Conservation (phyloP, 2,888 invertebrate species). For the Cryptosula pallasiana region DNA sequence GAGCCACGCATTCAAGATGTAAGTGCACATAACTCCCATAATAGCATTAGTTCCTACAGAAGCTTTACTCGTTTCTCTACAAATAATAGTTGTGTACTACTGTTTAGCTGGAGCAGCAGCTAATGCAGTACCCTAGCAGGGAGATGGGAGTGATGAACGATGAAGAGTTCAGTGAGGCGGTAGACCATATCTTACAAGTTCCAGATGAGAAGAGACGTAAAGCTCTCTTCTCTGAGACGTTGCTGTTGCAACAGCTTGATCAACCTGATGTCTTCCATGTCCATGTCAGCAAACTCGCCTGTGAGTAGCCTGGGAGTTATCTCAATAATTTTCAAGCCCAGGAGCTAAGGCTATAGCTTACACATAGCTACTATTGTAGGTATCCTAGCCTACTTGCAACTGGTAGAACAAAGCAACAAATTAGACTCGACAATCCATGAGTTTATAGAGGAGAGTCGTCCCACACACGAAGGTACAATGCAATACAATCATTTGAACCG, state of each 20-base stretch:
- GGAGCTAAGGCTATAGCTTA: too few relatives aligned
- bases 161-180: slow-evolving; percentile 43
- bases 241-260: slow-evolving; percentile 28
- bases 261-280: slow-evolving; percentile 32
- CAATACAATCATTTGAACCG: background rate
- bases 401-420: slow-evolving; percentile 17
- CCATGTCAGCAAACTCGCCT: slow-evolving; percentile 27
- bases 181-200: slow-evolving; percentile 41
- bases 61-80: background rate
- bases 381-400: slow-evolving; percentile 6
- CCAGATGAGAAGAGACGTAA: slow-evolving; percentile 40
- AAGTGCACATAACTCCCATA: slow-evolving; percentile 24
- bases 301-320: background rate
- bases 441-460: background rate
- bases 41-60: background rate
- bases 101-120: slow-evolving; percentile 34
- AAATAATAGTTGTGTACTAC: background rate
- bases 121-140: slow-evolving; percentile 36
- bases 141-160: slow-evolving; percentile 39
- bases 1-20: slow-evolving; percentile 49
- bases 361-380: too few relatives aligned
- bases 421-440: slow-evolving; percentile 5
- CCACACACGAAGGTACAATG: slow-evolving; percentile 10
- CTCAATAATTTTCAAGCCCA: too few relatives aligned
- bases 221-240: slow-evolving; percentile 39